phyloP scores from a whole-genome alignment of 2,113 vertebrate species.

The Ceratotherium simum region DNA sequence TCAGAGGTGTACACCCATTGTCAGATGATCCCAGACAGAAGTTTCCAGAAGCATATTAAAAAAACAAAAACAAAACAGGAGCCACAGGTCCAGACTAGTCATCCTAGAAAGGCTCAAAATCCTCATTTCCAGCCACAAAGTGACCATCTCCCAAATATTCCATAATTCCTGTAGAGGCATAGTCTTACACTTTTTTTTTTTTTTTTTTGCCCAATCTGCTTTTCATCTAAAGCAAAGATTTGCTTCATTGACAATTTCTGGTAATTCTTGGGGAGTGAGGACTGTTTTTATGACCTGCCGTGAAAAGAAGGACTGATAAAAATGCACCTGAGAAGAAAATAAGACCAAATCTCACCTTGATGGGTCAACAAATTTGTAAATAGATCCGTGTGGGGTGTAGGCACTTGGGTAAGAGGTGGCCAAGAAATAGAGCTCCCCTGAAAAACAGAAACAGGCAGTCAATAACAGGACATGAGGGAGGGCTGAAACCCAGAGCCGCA shows the following conservation, averaged over 20 bases:
- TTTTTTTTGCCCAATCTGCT: not conserved
- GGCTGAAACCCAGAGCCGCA: not conserved
- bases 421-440: conserved; percentile 94
- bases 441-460: not conserved
- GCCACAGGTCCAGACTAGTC: not conserved
- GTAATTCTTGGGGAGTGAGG: not conserved
- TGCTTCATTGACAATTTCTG: not conserved
- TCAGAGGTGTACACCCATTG: not conserved
- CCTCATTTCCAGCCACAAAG: not conserved
- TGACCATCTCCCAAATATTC: not conserved
- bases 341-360: conserved; percentile 88
- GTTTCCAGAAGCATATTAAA: not conserved
- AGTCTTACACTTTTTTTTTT: not conserved
- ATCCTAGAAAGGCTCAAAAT: not conserved
- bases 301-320: not conserved
- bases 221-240: not conserved
- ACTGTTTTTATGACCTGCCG: not conserved
- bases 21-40: not conserved
- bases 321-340: not conserved
- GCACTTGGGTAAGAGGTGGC: conserved; percentile 91
- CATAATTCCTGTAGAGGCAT: not conserved
- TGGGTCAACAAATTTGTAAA: conserved; percentile 93
- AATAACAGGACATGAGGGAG: not conserved
- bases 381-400: conserved; percentile 85
- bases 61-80: not conserved